Conservation (phyloP, 2,888 invertebrate genomes). For the Hirtodrosophila cameraria region DNA sequence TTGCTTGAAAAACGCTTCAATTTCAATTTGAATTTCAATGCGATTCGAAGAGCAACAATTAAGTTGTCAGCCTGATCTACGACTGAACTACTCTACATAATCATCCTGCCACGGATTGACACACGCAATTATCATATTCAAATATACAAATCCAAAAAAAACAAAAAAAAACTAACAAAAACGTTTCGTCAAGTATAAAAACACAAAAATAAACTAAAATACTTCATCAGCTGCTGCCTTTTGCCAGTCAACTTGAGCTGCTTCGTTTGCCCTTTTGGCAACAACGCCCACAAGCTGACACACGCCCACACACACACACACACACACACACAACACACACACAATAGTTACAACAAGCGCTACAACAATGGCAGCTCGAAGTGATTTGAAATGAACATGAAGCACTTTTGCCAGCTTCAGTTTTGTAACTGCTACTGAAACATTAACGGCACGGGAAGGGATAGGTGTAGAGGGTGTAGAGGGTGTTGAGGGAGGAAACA, state of each 20-base stretch:
- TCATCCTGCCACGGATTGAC: conserved; percentile 63
- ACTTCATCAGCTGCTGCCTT: conserved; percentile 37
- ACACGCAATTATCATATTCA: conserved; percentile 68
- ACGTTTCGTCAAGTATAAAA: conserved; percentile 13
- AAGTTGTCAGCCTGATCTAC: conserved; percentile 57
- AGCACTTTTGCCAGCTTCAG: conserved; percentile 49
- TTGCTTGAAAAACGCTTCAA: conserved; percentile 53
- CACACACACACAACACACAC: conserved; percentile 4
- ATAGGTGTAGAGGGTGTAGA: neutral
- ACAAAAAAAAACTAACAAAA: conserved; percentile 20
- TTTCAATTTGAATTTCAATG: conserved; percentile 35
- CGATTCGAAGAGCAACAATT: conserved; percentile 49
- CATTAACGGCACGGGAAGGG: conserved; percentile 8
- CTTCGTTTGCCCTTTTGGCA: conserved; percentile 65
- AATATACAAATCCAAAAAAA: conserved; percentile 24
- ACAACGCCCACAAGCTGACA: conserved; percentile 53
- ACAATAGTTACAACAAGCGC: conserved; percentile 2
- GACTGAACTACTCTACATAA: conserved; percentile 53
- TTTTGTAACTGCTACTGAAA: conserved; percentile 46
- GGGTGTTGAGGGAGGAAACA: neutral
- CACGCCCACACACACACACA: conserved; percentile 11
- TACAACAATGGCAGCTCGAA: conserved; percentile 33
- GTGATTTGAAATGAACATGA: conserved; percentile 51
- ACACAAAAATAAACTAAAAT: conserved; percentile 6
- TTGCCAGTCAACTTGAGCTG: conserved; percentile 46